Evolutionary conservation across 2,797 vertebrate species (phyloP).

Genomic region (Anomalospiza imberbis): DNA sequence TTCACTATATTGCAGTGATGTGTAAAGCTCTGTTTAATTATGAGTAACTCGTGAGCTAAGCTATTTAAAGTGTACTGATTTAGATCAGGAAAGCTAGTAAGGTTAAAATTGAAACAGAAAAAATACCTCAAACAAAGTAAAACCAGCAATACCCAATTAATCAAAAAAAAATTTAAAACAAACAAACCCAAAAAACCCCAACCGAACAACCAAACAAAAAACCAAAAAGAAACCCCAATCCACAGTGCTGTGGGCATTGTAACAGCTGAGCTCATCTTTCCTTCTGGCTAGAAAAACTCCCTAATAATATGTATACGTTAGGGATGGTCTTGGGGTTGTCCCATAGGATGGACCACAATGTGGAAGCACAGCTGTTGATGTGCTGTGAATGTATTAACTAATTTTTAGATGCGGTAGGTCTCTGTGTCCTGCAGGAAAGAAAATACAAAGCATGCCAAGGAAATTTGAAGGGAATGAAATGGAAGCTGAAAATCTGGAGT

Average conservation of each 20-base stretch:
- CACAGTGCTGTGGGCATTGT: background rate
- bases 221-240: background rate
- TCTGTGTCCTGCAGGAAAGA: background rate
- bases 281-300: background rate
- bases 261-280: background rate
- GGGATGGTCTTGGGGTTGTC: background rate
- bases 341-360: background rate
- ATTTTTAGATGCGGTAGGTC: background rate
- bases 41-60: background rate
- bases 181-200: rapidly evolving
- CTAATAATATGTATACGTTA: background rate
- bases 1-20: background rate
- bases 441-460: background rate
- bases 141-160: background rate
- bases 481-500: background rate
- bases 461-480: background rate
- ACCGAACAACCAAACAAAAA: background rate
- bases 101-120: background rate
- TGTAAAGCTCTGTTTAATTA: background rate
- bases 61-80: background rate
- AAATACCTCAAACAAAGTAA: background rate
- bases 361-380: background rate
- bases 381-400: background rate
- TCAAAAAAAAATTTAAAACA: background rate
- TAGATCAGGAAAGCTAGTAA: background rate